Evolutionary conservation across 2,113 vertebrate genomes (phyloP), one percentile per base, ranked within the genome.

Genomic region (Caloenas nicobarica): DNA sequence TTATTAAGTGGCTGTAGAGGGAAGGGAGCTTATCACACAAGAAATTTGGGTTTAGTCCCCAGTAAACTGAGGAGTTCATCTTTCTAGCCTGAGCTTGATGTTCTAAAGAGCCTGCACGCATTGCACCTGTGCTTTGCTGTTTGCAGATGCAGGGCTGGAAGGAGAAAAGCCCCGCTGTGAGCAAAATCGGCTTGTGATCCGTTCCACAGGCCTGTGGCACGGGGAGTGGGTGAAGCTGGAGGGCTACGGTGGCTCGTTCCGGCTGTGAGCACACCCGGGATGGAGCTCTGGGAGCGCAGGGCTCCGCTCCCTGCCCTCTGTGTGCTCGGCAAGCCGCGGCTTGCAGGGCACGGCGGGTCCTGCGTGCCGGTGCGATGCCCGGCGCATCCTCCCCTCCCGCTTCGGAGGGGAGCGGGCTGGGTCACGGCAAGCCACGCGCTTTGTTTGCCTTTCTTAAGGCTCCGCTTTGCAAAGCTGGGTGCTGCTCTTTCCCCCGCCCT

Each of bases 251-350:
- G 3, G 57, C 62, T 93, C 42, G 82, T 81, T 89, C 79, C 74
- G 77, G 58, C 88, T 53, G 46, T 0, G 0, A 88, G 86, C 64
- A 6, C 1, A 81, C 87, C 89, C 0, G 10, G 77, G 81, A 74
- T 58, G 26, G 64, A 10, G 18, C 2, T 8, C 89, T 65, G 0
- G 1, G 56, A 79, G 81, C 5, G 0, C 0, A 10, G 90, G 40
- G 70, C 77, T 91, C 83, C 92, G 91, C 91, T 51, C 3, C 93
- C 86, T 96, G 93, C 91, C 86, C 68, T 81, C 51, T 3, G 86
- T 64, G 0, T 86, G 91, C 89, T 66, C 28, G 80, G 89, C 93
- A 88, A 94, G 96, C 83, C 2, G 1, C 0, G 9, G 91, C 95
- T 95, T 93, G 94, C 62, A 17, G 9, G 62, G 71, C 34, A 19